phyloP scores from a whole-genome alignment of 2,797 vertebrate genomes.

The Neostethus bicornis region DNA sequence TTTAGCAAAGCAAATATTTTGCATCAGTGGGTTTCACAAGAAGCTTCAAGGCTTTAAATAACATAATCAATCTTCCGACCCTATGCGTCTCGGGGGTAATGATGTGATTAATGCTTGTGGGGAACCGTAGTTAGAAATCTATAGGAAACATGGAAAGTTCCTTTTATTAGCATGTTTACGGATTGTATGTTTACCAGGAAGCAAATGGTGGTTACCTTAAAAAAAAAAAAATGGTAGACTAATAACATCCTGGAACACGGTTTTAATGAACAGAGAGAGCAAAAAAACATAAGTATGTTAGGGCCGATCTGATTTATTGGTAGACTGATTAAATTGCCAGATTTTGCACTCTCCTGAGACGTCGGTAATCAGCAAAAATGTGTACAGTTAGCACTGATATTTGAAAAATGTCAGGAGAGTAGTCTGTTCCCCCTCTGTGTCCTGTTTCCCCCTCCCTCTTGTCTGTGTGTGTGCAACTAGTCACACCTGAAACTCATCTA shows the following conservation, averaged over 20 bases:
- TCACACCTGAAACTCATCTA: too few species aligned
- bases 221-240: constrained; percentile 47
- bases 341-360: too few species aligned
- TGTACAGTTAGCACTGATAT: too few species aligned
- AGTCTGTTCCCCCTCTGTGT: too few species aligned
- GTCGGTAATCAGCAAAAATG: too few species aligned
- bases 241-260: constrained; percentile 26
- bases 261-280: constrained; percentile 37
- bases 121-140: constrained; percentile 49
- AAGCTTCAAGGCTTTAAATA: constrained; percentile 25
- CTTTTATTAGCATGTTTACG: constrained; percentile 29
- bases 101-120: constrained; percentile 35
- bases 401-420: too few species aligned
- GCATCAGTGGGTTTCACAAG: constrained; percentile 31
- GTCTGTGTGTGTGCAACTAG: too few species aligned
- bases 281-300: constrained; percentile 11
- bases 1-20: constrained; percentile 28
- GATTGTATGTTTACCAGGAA: constrained; percentile 17
- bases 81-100: constrained; percentile 8
- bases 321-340: too few species aligned
- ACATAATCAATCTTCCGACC: constrained; percentile 30
- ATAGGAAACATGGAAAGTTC: constrained; percentile 25
- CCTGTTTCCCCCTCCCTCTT: too few species aligned
- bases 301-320: too few species aligned
- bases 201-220: constrained; percentile 51